Base-by-base conservation (phyloP, 2,113 vertebrate genomes). In the Cyanoramphus novaezelandiae region DNA sequence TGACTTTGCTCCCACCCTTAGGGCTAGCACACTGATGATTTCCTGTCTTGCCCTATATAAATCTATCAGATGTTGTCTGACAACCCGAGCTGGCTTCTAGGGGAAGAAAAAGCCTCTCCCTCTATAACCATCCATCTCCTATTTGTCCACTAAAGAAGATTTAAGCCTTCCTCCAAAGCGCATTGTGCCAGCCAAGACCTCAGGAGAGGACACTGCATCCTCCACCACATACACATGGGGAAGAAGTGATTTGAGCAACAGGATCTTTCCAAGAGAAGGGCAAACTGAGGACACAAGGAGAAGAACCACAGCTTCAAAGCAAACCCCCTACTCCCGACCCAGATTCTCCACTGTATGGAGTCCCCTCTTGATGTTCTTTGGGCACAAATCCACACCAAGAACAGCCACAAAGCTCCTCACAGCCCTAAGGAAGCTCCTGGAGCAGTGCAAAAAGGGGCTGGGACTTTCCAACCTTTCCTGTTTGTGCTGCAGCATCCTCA, bases 11-110 rank as follows among this genome's bases (percentile, higher is more conserved):
- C 49, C 72, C 46, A 28, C 18, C 31, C 63, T 27, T 29, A 19
- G 19, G 19, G 25, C 72, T 81, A 46, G 28, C 15, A 43, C 31
- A 33, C 27, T 24, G 37, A 46, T 11, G 25, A 81, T 55, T 82
- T 65, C 31, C 52, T 55, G 8, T 46, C 74, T 83, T 39, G 20
- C 33, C 29, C 4, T 17, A 9, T 7, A 67, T 43, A 83, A 86
- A 88, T 83, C 59, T 27, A 62, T 33, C 31, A 43, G 39, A 46
- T 1, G 1, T 52, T 46, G 21, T n/a, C 46, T 1, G 2, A 33
- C 0, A 0, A 70, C 37, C 18, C 8, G 17, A 43, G 50, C 0
- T 43, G 27, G 29, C 57, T 46, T 77, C 55, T 1, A 27, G 37
- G 57, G 65, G 83, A 71, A 67, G 44, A 19, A 84, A 86, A 79